Percentiles rank a stretch among this genome's conserved stretches.
phyloP scores from a whole-genome alignment of 1,140 invertebrate genomes.

The Drosophila santomea region DNA sequence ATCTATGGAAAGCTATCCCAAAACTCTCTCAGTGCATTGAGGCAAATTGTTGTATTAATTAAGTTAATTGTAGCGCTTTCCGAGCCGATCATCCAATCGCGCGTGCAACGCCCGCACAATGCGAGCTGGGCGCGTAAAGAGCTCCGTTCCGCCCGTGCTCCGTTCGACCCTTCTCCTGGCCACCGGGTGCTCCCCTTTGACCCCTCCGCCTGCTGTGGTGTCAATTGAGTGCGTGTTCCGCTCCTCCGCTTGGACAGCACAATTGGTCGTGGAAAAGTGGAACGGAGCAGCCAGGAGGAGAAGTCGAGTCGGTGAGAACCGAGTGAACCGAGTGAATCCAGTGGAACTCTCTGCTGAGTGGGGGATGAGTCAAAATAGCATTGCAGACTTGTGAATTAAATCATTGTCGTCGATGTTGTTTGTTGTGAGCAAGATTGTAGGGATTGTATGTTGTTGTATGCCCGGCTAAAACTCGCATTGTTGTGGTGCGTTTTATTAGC shows the following conservation, averaged over 20 bases:
- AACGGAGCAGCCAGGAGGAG: constrained; percentile 13
- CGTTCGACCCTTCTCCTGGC: not conserved
- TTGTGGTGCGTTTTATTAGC: constrained; percentile 70
- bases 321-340: constrained; percentile 31
- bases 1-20: too few species aligned
- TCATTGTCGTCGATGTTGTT: constrained; percentile 48
- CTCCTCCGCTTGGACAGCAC: constrained; percentile 35
- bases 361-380: constrained; percentile 45
- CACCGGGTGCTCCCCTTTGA: constrained; percentile 33
- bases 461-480: constrained; percentile 7
- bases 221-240: constrained; percentile 58
- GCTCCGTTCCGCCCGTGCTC: not conserved
- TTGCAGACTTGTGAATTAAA: constrained; percentile 73
- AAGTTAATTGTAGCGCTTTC: constrained; percentile 74
- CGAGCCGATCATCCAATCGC: constrained; percentile 50
- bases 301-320: constrained; percentile 14
- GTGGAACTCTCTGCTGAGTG: constrained; percentile 2
- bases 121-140: constrained; percentile 19
- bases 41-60: constrained; percentile 73
- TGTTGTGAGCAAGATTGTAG: constrained; percentile 14
- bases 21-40: constrained; percentile 19
- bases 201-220: constrained; percentile 12
- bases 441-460: constrained; percentile 1
- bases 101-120: constrained; percentile 73
- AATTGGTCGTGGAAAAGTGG: constrained; percentile 48